phyloP scores from a whole-genome alignment of 2,888 invertebrate species.

The Cordilura impudica region DNA sequence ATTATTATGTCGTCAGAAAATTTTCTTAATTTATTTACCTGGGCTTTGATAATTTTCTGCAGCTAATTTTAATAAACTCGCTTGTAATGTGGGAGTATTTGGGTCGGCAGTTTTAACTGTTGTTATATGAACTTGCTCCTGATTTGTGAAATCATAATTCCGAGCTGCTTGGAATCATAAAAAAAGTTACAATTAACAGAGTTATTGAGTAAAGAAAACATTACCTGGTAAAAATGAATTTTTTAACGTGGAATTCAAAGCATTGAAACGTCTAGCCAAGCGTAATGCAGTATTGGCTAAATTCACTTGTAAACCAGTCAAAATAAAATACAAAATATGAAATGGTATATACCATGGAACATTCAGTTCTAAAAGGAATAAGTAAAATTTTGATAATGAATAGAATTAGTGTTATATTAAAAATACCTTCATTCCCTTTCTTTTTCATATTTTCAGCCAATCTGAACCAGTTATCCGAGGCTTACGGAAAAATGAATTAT shows the following conservation, averaged over 20 bases:
- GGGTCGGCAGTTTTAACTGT: constrained; percentile 65
- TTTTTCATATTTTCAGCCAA: constrained; percentile 70
- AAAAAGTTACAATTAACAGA: too few species aligned
- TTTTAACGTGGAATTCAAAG: constrained; percentile 72
- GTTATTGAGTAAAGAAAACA: not conserved
- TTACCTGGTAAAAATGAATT: constrained; percentile 71
- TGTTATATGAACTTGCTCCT: constrained; percentile 66
- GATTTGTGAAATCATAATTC: constrained; percentile 24
- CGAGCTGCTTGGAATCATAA: constrained; percentile 7
- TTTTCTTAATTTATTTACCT: not conserved
- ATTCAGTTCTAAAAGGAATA: constrained; percentile 76
- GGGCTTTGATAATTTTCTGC: constrained; percentile 47
- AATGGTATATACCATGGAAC: constrained; percentile 77
- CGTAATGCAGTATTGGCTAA: constrained; percentile 77
- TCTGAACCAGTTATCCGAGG: constrained; percentile 74
- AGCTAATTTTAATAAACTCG: constrained; percentile 43
- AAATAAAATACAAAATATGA: constrained; percentile 75
- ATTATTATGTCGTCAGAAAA: not conserved
- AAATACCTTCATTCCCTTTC: constrained; percentile 68
- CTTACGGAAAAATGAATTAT: constrained; percentile 59
- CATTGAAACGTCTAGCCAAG: constrained; percentile 73
- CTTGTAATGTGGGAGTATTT: constrained; percentile 27
- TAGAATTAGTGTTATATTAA: too few species aligned
- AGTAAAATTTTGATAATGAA: too few species aligned
- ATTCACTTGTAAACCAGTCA: constrained; percentile 74